Base-by-base conservation (phyloP, 2,113 vertebrate species). In the Micromys minutus region DNA sequence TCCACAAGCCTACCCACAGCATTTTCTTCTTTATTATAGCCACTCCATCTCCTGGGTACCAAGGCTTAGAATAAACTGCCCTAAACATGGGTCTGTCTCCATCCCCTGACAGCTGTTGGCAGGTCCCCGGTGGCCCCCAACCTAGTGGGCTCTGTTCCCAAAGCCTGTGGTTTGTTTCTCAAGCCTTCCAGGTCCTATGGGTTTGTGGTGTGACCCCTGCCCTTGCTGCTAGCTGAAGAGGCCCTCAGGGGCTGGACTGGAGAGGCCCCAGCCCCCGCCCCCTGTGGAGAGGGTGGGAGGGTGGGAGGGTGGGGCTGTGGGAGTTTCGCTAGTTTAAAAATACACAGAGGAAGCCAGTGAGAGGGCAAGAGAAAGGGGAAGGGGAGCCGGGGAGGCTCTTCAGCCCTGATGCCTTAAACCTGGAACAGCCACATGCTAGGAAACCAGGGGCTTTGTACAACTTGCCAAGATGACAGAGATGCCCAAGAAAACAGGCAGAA, bases 401-500 rank as follows among this genome's bases (percentile, higher is more conserved):
- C 85, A 67, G 11, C 87, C 52, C 76, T 0, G 85, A 89, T 75
- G 94, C 87, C 94, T 69, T 76, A 84, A n/a, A 77, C 55, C 12
- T 75, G 55, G 16, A 85, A 6, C 63, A 42, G 94, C 96, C 97
- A 52, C 93, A 90, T n/a, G 79, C 79, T 90, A 36, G 77, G 24
- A 0, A 15, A 71, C 86, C 90, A 81, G 0, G 1, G 59, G 0
- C 71, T 92, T 92, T 72, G 0, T 0, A 81, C 12, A 0, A 0
- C 87, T 3, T 0, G 0, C 0, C 92, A 93, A 91, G 94, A 98
- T 99, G 98, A 98, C 97, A 0, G 98, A 99, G 83, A 88, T 80
- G 55, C 95, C 98, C 97, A 99, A 96, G 97, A 98, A 97, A 93
- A 85, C 97, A 76, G 67, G 94, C 97, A 98, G 91, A 77, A 99